Percentiles rank a stretch among this genome's conserved stretches.
Evolutionary conservation across 2,888 invertebrate genomes (phyloP).

Genomic region (Hesperia comma): DNA sequence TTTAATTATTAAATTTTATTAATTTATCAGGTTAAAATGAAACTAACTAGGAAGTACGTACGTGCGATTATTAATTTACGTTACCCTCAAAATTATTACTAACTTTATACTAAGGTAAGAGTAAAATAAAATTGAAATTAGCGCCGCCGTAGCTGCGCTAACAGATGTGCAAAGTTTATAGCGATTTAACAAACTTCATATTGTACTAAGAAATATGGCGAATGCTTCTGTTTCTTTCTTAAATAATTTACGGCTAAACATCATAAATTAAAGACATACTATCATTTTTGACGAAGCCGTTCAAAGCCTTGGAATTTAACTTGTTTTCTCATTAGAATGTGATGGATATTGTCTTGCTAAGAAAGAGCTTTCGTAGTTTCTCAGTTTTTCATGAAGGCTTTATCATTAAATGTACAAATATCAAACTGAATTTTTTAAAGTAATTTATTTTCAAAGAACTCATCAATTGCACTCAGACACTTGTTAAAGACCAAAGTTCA

Average conservation of each 20-base stretch:
- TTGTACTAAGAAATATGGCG: slow-evolving; percentile 49
- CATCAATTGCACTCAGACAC: no score
- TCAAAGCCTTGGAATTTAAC: no score
- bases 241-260: slow-evolving; percentile 8
- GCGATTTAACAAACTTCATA: slow-evolving; percentile 58
- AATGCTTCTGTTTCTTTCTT: slow-evolving; percentile 15
- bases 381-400: no score
- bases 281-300: background rate
- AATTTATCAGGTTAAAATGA: no score
- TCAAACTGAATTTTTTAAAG: no score
- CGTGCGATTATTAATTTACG: background rate
- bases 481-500: no score
- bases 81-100: background rate
- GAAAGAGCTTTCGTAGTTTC: no score
- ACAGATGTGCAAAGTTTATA: slow-evolving; percentile 37
- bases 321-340: no score
- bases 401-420: no score
- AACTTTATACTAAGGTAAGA: slow-evolving; percentile 1
- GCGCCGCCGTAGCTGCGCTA: slow-evolving; percentile 44
- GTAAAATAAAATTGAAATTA: slow-evolving; percentile 42
- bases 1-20: no score
- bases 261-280: background rate
- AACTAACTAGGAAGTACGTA: background rate
- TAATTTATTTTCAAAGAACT: no score
- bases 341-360: no score